Evolutionary conservation across 2,888 invertebrate genomes (phyloP).

Genomic region (Hecatera dysodea): DNA sequence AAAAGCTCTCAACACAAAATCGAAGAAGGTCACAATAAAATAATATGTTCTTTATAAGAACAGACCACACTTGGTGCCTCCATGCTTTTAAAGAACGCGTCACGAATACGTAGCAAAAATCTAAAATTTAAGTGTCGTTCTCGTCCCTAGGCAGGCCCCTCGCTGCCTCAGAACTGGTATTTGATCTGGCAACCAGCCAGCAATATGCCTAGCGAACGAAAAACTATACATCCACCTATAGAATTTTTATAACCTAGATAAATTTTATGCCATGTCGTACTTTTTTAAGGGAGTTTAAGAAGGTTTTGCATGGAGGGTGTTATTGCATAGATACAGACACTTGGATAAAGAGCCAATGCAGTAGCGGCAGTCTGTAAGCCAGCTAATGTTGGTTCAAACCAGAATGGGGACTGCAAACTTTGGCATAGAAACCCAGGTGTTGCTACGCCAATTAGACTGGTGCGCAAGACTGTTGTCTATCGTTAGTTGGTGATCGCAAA

Average conservation of each 20-base stretch:
- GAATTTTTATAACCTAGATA: constrained; percentile 83
- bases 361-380: too few relatives aligned
- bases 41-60: constrained; percentile 6
- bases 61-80: constrained; percentile 10
- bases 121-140: constrained; percentile 84
- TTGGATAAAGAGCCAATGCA: neutral
- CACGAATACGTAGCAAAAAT: constrained; percentile 70
- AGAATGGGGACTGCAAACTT: neutral
- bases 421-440: neutral
- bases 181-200: constrained; percentile 85
- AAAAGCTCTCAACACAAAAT: neutral
- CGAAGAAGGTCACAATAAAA: neutral
- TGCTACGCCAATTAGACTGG: neutral
- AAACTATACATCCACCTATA: constrained; percentile 80
- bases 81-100: constrained; percentile 55
- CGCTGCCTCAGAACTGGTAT: constrained; percentile 76
- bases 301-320: neutral
- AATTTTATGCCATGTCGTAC: constrained; percentile 62
- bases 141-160: constrained; percentile 72
- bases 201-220: constrained; percentile 81
- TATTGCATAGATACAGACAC: neutral
- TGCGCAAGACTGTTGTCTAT: neutral
- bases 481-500: neutral
- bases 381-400: neutral
- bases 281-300: constrained; percentile 51